Evolutionary conservation across 37 sponge, comb jelly and placozoan species (phyloP), one percentile per base, ranked within the genome.

Genomic region (Amphimedon queenslandica): DNA sequence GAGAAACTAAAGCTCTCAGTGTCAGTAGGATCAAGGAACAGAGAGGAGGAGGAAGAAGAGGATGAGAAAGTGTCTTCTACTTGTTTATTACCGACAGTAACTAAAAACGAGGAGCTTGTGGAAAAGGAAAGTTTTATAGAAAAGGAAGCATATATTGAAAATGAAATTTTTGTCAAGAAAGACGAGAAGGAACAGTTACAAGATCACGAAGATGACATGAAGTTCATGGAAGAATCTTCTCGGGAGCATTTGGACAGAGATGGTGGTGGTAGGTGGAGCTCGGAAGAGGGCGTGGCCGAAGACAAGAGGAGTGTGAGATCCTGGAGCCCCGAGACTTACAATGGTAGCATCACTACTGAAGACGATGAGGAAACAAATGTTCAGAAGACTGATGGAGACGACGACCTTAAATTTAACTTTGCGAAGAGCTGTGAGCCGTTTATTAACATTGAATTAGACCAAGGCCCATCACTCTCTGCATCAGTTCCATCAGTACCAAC

Each of bases 111-210:
- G n/a, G n/a, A 36, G 39, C 29, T 11, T 16, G 71, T 24, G 24
- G 13, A 20, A 11, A 63, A 29, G 64, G 28, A 23, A 27, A 63
- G 13, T 8, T 70, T 20, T 70, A 4, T 70, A 25, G 42, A 40
- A 42, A 10, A 53, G 4, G 55, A 27, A 29, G 13, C 13, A 63
- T 31, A 63, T 23, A 63, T 20, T 29, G 10, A 63, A 21, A n/a
- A n/a, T n/a, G n/a, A n/a, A n/a, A n/a, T n/a, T n/a, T n/a, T n/a
- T n/a, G n/a, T n/a, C n/a, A n/a, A n/a, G n/a, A n/a, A n/a, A 28
- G 69, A 68, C 69, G 40, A 68, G 43, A 29, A 24, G 4, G 69
- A 42, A 32, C 23, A n/a, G 42, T 11, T 42, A 68, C 41, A 13
- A 28, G 18, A 47, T 24, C 40, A 8, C 24, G 42, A 2, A 47